A percentile compares a stretch with the other conserved stretches of the same genome.
Evolutionary conservation across 2,113 vertebrate genomes (phyloP).

Genomic region (Trachemys scripta): DNA sequence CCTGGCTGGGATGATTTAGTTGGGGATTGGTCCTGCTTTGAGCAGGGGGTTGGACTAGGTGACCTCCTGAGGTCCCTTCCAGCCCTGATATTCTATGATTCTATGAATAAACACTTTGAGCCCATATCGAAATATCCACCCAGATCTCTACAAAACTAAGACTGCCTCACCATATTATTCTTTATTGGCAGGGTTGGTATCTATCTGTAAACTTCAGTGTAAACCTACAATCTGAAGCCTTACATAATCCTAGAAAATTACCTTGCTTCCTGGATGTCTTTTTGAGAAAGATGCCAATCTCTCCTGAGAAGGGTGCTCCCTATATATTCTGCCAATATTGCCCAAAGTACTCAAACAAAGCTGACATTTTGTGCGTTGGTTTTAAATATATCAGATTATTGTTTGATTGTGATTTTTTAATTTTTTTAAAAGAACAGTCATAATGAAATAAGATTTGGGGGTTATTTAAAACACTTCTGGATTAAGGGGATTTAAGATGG

Average conservation of each 20-base stretch:
- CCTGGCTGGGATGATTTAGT: too few species aligned
- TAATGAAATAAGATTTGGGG: neutral
- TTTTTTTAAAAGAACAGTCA: neutral
- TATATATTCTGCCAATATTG: neutral
- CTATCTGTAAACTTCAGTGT: neutral
- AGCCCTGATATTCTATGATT: too few species aligned
- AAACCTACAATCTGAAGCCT: fast-evolving
- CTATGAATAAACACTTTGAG: neutral
- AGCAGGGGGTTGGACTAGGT: too few species aligned
- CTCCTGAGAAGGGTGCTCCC: neutral
- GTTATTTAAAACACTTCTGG: neutral
- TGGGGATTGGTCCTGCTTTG: too few species aligned
- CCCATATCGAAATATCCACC: neutral
- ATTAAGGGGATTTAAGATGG: neutral
- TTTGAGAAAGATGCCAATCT: neutral
- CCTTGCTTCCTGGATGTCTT: neutral
- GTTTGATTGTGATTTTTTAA: neutral
- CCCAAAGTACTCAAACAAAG: neutral
- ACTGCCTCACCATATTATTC: neutral
- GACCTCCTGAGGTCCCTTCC: too few species aligned
- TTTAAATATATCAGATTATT: neutral
- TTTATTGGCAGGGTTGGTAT: neutral
- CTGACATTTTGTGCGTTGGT: neutral
- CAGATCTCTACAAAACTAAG: neutral
- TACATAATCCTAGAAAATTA: neutral